Conservation (phyloP, 2,888 invertebrate species). For the Diplolepis rosae region DNA sequence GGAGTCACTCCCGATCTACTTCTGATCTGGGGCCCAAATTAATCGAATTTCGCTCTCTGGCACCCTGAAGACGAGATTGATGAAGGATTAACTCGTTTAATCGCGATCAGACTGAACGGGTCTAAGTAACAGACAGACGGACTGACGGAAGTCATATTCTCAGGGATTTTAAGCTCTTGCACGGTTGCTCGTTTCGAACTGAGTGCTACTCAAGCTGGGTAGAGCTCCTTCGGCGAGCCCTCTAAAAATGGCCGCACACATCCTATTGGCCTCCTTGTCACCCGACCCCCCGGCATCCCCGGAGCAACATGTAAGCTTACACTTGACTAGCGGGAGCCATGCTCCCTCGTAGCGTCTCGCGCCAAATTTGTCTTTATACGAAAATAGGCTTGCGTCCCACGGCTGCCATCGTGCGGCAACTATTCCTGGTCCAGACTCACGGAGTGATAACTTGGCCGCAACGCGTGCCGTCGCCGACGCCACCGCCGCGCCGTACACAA, state of each 20-base stretch:
- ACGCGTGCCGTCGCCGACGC: constrained; percentile 19
- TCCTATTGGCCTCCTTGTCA: constrained; percentile 71
- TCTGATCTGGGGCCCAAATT: background rate
- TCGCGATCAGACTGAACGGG: constrained; percentile 15
- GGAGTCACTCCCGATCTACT: background rate
- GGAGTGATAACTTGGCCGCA: constrained; percentile 51
- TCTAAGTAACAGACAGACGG: background rate
- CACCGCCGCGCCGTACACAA: constrained; percentile 2
- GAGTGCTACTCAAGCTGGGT: constrained; percentile 66
- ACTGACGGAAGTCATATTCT: constrained; percentile 30
- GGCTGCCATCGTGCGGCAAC: constrained; percentile 71
- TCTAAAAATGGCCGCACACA: constrained; percentile 73
- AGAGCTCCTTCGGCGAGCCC: constrained; percentile 65
- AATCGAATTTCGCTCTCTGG: background rate
- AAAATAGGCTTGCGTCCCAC: constrained; percentile 75
- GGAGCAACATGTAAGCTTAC: constrained; percentile 70
- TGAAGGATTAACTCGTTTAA: background rate
- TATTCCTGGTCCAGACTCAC: constrained; percentile 69
- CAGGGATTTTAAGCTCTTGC: constrained; percentile 48
- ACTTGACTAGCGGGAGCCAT: constrained; percentile 64
- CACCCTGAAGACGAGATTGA: background rate
- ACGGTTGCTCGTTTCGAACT: constrained; percentile 65
- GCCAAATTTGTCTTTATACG: constrained; percentile 90
- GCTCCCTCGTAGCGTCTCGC: constrained; percentile 68
- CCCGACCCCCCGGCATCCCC: constrained; percentile 54